These are phyloP conservation scores for Aethina tumida DNA, from an alignment of 1,140 invertebrate species.

Conservation along the genomic window DNA sequence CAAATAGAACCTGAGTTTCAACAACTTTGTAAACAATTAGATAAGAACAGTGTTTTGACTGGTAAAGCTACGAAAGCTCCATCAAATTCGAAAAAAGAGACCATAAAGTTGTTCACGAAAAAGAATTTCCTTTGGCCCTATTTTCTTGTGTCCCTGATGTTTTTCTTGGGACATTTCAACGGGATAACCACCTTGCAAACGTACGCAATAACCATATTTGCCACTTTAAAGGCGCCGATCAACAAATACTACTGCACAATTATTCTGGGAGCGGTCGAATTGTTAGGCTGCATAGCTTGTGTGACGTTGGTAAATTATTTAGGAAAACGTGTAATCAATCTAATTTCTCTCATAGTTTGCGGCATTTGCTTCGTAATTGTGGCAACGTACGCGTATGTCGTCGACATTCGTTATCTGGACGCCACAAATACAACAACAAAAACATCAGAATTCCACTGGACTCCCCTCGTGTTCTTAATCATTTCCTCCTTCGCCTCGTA, in stretches of 20 bases:
- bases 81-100: conserved; percentile 9
- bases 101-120: conserved; percentile 37
- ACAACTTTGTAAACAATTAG: conserved; percentile 33
- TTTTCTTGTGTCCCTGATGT: conserved; percentile 47
- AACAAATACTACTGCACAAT: conserved; percentile 63
- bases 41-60: conserved; percentile 1
- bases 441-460: conserved; percentile 44
- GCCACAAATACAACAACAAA: neutral
- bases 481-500: conserved; percentile 55
- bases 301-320: conserved; percentile 54
- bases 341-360: conserved; percentile 53
- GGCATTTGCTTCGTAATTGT: conserved; percentile 50
- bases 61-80: no score
- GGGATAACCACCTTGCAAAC: conserved; percentile 60
- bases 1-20: conserved; percentile 45
- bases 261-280: conserved; percentile 54
- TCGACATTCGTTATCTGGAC: conserved; percentile 18
- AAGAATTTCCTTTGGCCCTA: conserved; percentile 53
- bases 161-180: conserved; percentile 60
- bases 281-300: conserved; percentile 51
- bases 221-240: conserved; percentile 54
- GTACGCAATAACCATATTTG: conserved; percentile 62
- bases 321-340: conserved; percentile 55
- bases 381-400: conserved; percentile 43
- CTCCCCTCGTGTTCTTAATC: conserved; percentile 54